Percentiles rank a stretch among this genome's conserved stretches.
Conservation (phyloP, 1,140 invertebrate species). For the Cylas formicarius region DNA sequence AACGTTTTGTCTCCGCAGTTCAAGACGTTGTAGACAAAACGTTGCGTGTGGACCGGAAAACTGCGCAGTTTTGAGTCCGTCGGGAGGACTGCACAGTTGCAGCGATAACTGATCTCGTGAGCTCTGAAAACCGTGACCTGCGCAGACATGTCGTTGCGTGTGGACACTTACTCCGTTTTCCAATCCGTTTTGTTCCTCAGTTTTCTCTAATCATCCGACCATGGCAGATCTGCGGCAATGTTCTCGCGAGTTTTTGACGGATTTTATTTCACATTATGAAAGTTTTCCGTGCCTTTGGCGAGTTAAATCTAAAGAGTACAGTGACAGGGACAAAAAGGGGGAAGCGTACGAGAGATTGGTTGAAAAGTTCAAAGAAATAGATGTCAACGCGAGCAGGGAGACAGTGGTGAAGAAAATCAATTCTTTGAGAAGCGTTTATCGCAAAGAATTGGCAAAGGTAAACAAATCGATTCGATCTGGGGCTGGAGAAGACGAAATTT, state of each 20-base stretch:
- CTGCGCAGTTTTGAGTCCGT: no score
- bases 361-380: slow-evolving; percentile 26
- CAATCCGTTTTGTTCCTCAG: no score
- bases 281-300: slow-evolving; percentile 34
- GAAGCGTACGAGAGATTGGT: slow-evolving; percentile 30
- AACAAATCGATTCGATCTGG: slow-evolving; percentile 6
- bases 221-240: slow-evolving; percentile 1
- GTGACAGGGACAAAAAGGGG: slow-evolving; percentile 25
- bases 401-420: slow-evolving; percentile 36
- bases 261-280: slow-evolving; percentile 25
- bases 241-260: slow-evolving; percentile 7
- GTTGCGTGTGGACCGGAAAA: no score
- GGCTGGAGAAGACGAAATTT: slow-evolving; percentile 18
- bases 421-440: slow-evolving; percentile 23
- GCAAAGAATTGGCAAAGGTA: slow-evolving; percentile 7
- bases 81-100: no score
- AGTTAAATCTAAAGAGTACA: slow-evolving; percentile 32
- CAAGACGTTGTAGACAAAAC: no score
- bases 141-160: no score
- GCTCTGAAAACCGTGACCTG: no score
- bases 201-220: no score
- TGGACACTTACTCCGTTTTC: no score
- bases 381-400: no score
- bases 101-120: no score
- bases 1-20: no score